Evolutionary conservation across 2,797 vertebrate genomes (phyloP), one percentile per base, ranked within the genome.

Genomic region (Antrozous pallidus): DNA sequence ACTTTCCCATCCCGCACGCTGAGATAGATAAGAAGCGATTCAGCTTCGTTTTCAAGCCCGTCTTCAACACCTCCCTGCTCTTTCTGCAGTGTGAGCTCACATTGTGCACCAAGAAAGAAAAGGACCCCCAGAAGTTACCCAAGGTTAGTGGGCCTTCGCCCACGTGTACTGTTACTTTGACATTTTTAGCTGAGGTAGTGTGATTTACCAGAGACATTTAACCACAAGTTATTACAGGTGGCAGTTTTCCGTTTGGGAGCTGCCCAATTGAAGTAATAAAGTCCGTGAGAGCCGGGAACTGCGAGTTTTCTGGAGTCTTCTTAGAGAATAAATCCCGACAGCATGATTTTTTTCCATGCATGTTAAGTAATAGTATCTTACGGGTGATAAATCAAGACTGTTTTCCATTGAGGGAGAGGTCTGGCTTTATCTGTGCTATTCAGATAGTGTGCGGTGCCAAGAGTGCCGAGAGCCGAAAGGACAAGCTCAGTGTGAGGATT

Each of bases 21-120:
- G 98, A 98, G 93, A 97, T 90, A 17, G 98, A 99, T 65, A 99
- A 97, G 96, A 99, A 99, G 96, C 97, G 97, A 10, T 99, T 99
- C 98, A 99, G 99, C 96, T 99, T 99, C 97, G 98, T 97, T 93
- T 99, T 99, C 97, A 99, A 98, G 97, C 98, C 99, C 0, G 67
- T 98, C 96, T 99, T 99, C 95, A 99, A 99, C 54, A 96, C 96
- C 45, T 98, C 99, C 0, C 95, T 99, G 84, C 98, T 99, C 40
- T 99, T 99, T 96, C 98, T 99, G 78, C 99, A 99, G 96, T 99
- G 99, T 0, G 99, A 99, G 89, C 98, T 99, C 97, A 99, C 99
- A 0, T 97, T 99, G 82, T 99, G 99, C 96, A 98, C 99, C 82
- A 98, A 98, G 87, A 98, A 95, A 86, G 95, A 97, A 71, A 97